Evolutionary conservation across 2,797 vertebrate genomes (phyloP), one percentile per base, ranked within the genome.

Genomic region (Acrossocheilus wenchowensis): DNA sequence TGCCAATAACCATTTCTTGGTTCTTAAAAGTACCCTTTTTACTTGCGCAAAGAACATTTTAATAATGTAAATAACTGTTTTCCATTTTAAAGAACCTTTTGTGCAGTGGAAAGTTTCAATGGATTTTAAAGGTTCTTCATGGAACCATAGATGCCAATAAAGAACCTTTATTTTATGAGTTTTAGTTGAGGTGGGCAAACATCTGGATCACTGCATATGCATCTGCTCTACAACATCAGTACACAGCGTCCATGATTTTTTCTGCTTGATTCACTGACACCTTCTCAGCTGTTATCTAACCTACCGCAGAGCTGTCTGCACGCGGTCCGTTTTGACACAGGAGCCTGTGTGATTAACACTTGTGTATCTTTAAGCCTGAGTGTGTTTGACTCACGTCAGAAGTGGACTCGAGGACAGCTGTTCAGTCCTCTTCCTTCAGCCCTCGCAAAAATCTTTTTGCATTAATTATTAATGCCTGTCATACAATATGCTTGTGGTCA

Each of bases 401-500:
- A 30, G 71, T 75, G 82, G 57, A 50, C 71, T 75, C 9, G 26
- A 75, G 64, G 45, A 81, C 34, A 7, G 36, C 66, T 54, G 30
- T 36, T 50, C 21, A 21, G n/a, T 41, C 45, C 30, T 39, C 48
- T n/a, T 52, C 45, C 34, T 79, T 43, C 50, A 79, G 15, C 41
- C 36, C 26, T 64, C 10, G 36, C 52, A 71, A 78, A 57, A n/a
- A 78, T 57, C n/a, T 64, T 71, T 71, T 71, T 64, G 57, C 83
- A 85, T 85, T 21, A 34, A 71, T 57, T 79, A 85, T 79, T 85
- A 85, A 78, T 6, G n/a, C 75, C 74, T 45, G 74, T 85, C 75
- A 78, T 71, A 57, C 48, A 69, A 34, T 78, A 39, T 57, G 75
- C 52, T 78, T 69, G 36, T 39, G 83, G 83, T 85, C 75, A 78